These are phyloP conservation scores for Epinotia bilunana DNA, from an alignment of 2,888 invertebrate species.

Conservation along the genomic window DNA sequence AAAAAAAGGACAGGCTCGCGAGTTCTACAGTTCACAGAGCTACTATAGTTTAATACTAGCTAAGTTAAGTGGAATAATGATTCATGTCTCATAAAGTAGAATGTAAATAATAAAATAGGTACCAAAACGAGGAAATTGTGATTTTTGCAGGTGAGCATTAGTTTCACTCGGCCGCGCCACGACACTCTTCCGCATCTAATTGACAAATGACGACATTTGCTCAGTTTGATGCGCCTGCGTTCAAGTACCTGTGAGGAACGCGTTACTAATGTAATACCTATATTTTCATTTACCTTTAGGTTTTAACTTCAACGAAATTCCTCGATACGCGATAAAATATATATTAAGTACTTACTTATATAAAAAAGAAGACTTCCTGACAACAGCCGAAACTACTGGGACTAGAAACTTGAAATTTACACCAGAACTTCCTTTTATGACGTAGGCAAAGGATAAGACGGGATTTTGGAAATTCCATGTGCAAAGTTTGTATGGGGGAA, in stretches of 20 bases:
- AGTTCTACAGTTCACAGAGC: too few species aligned
- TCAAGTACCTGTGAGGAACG: conserved; percentile 24
- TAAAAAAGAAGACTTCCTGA: too few species aligned
- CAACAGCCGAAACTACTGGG: too few species aligned
- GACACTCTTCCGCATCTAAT: conserved; percentile 78
- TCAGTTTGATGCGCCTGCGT: conserved; percentile 46
- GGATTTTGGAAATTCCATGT: too few species aligned
- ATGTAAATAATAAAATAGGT: conserved; percentile 27
- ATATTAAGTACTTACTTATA: too few species aligned
- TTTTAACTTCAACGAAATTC: neutral
- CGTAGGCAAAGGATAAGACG: too few species aligned
- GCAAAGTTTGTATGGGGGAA: too few species aligned
- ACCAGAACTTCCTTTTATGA: too few species aligned
- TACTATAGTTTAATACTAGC: too few species aligned
- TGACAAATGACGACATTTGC: conserved; percentile 64
- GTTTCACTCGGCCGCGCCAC: conserved; percentile 63
- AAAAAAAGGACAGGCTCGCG: too few species aligned
- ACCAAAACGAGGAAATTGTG: conserved; percentile 24
- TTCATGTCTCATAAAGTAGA: conserved; percentile 18
- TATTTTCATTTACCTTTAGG: conserved; percentile 48
- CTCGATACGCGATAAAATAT: too few species aligned
- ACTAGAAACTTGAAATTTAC: too few species aligned
- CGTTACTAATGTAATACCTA: conserved; percentile 47
- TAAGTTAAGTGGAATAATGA: conserved; percentile 14
- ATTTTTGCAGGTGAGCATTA: conserved; percentile 57